These are phyloP conservation scores for Rhinolophus ferrumequinum DNA, from an alignment of 2,113 vertebrate genomes.

Conservation along the genomic window DNA sequence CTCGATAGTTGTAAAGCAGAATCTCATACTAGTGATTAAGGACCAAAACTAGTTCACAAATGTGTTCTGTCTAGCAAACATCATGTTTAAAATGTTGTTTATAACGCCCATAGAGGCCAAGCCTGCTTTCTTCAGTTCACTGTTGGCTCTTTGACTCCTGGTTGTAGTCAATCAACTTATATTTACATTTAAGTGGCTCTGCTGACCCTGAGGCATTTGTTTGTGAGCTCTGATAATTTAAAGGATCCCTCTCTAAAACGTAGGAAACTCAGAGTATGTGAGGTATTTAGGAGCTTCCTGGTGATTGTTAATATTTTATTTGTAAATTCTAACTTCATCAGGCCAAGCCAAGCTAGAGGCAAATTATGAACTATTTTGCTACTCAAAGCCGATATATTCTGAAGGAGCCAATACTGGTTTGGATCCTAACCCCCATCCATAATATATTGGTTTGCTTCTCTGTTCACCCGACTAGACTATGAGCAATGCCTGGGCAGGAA, in stretches of 20 bases:
- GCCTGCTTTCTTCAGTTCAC: not conserved
- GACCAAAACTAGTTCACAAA: not conserved
- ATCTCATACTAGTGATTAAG: not conserved
- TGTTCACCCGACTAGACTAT: too few relatives aligned
- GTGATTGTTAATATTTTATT: not conserved
- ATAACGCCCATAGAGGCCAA: not conserved
- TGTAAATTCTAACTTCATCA: not conserved
- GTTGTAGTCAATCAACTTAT: not conserved
- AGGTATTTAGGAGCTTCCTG: not conserved
- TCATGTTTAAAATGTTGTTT: not conserved
- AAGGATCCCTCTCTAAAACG: not conserved
- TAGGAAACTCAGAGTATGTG: not conserved
- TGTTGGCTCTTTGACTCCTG: not conserved
- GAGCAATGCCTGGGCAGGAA: not conserved
- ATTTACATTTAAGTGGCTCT: not conserved
- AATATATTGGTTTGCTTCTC: not conserved
- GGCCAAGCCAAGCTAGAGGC: not conserved
- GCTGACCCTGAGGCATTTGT: not conserved
- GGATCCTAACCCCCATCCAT: not conserved
- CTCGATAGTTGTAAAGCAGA: not conserved
- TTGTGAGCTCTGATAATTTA: not conserved
- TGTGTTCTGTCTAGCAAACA: not conserved
- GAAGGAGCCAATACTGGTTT: not conserved
- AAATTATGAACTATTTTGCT: not conserved
- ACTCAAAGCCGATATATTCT: not conserved